Evolutionary conservation across 1,140 invertebrate genomes (phyloP), one percentile per base, ranked within the genome.

Genomic region (Zophobas atratus): DNA sequence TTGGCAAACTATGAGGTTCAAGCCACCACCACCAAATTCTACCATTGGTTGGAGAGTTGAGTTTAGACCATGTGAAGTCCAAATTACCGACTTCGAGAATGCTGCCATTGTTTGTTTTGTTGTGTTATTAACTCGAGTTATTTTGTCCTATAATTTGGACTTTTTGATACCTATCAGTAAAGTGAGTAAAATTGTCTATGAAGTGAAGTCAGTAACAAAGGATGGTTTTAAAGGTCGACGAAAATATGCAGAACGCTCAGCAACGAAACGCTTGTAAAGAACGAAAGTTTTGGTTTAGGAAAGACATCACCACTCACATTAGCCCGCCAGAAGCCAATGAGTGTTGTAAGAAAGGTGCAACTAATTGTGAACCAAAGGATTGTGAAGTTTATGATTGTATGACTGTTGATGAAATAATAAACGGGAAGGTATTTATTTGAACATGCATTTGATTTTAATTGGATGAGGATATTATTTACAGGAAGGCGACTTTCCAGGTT

Each of bases 1-100:
- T 89, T 99, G 99, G 99, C 98, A 99, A 90, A 99, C 98, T 4
- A 99, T 99, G 98, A 91, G 99, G 20, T 99, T 99, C 88, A 99
- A 99, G 88, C 97, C 98, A 55, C 98, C 99, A 75, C 96, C 97
- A 33, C 94, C 95, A 0, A 94, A 98, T 85, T 98, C 97, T 6
- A 92, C 94, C 49, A 99, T 99, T 86, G 98, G 99, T 20, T 99
- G 99, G 99, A 90, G 99, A 79, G 99, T 99, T 1, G 99, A 99
- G 89, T 99, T 99, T 88, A 92, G 99, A 55, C 98, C 99, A 43
- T 99, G 98, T 87, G 99, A 99, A 90, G 93, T 97, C 2, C 99
- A 99, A 88, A 91, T 99, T 70, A 99, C 98, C 0, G 98, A 99
- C 88, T 99, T 99, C 89, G 99, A 99, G 88, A 99, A 99, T 89